These are phyloP conservation scores for Hippocampus barbouri DNA, from an alignment of 2,113 vertebrate genomes.

Conservation along the genomic window DNA sequence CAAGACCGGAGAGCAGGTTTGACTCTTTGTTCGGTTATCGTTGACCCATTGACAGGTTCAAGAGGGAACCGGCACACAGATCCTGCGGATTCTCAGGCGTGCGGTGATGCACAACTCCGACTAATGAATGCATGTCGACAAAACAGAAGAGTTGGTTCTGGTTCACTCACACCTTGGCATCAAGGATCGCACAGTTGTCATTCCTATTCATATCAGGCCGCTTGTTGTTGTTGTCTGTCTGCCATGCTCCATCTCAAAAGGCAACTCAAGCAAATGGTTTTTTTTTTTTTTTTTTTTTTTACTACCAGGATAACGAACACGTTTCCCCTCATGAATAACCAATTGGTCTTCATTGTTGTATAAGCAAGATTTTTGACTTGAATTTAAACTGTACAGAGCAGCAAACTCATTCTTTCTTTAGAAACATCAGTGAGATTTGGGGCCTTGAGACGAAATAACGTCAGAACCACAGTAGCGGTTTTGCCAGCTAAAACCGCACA, in stretches of 20 bases:
- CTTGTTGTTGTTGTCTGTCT: background rate
- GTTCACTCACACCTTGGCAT: background rate
- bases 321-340: too few relatives aligned
- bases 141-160: background rate
- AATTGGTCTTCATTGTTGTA: too few relatives aligned
- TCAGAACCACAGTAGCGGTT: too few relatives aligned
- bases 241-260: background rate
- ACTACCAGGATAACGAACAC: too few relatives aligned
- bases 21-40: background rate
- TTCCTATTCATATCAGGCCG: background rate
- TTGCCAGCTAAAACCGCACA: too few relatives aligned
- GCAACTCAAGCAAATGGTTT: background rate
- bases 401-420: too few relatives aligned
- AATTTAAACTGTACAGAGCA: too few relatives aligned
- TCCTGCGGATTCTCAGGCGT: background rate
- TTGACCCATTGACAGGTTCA: background rate
- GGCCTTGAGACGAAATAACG: too few relatives aligned
- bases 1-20: constrained; percentile 83
- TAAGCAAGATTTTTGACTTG: too few relatives aligned
- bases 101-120: background rate
- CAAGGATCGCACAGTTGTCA: background rate
- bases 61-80: background rate
- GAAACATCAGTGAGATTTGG: too few relatives aligned
- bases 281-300: too few relatives aligned
- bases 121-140: background rate